Evolutionary conservation across 2,113 vertebrate genomes (phyloP).

Genomic region (Campylomormyrus tamandua): DNA sequence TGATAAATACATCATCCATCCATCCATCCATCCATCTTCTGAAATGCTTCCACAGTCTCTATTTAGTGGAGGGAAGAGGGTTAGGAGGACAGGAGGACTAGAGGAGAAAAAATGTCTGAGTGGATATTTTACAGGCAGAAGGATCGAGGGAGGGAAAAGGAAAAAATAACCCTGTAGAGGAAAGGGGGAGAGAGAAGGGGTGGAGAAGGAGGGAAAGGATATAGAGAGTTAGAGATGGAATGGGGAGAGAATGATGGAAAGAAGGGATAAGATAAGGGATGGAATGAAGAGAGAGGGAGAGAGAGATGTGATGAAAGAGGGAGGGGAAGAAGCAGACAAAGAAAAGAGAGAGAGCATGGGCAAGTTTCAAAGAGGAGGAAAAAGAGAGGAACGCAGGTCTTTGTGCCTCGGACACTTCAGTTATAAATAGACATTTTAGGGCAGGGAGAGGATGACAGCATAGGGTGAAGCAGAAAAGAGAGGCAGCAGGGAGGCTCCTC

Average conservation of each 20-base stretch:
- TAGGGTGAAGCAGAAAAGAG: not conserved
- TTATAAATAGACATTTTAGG: conserved; percentile 12
- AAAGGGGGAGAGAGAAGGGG: not conserved
- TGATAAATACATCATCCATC: not conserved
- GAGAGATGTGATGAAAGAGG: not conserved
- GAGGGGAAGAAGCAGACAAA: not conserved
- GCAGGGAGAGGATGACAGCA: not conserved
- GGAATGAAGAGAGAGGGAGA: not conserved
- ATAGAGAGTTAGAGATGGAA: not conserved
- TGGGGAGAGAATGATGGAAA: not conserved
- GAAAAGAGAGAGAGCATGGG: not conserved
- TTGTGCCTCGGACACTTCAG: not conserved
- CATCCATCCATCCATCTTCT: not conserved
- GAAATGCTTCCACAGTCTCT: not conserved
- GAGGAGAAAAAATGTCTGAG: conserved; percentile 26
- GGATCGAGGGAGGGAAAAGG: not conserved
- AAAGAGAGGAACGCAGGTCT: not conserved
- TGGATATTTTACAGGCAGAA: conserved; percentile 17
- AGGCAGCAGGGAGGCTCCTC: not conserved
- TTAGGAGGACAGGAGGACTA: not conserved
- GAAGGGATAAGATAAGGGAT: not conserved
- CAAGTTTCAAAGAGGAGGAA: conserved; percentile 1
- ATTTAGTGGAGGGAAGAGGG: not conserved
- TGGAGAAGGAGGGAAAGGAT: not conserved
- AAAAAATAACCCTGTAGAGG: not conserved